Base-by-base conservation (phyloP, 2,113 vertebrate species). In the Spea multiplicata region DNA sequence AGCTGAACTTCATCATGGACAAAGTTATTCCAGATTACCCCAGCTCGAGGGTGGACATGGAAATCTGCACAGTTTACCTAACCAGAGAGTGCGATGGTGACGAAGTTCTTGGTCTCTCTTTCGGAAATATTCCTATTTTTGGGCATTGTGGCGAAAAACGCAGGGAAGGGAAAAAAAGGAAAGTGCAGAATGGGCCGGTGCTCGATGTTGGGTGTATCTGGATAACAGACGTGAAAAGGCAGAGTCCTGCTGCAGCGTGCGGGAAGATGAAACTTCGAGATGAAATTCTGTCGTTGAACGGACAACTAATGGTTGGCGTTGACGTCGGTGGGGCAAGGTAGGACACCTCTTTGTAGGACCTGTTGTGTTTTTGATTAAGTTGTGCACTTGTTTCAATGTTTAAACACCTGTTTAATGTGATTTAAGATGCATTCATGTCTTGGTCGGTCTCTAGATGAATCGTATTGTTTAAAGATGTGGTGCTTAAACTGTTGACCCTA, bases 231-330 rank as follows among this genome's bases (percentile, higher is more conserved):
- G 90, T 99, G 84, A 93, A 91, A 88, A 98, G 96, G 88, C 94
- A 87, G 85, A 98, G 96, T 86, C 94, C 96, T 0, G 95, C 96
- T 0, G 93, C 95, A 0, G 88, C 86, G 75, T 97, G 94, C 0
- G 95, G 94, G 9, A 92, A 90, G 65, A 95, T 98, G 79, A 94
- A 93, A 17, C 91, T 99, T 52, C 92, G 96, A 13, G 97, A 98
- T 0, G 96, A 99, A 83, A 86, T 99, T 81, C 91, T 99, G n/a
- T 98, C 96, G 2, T 88, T 99, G 76, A 99, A 99, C 0, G 97
- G 96, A 0, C 97, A 99, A 84, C 87, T 99, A 76, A 99, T 99
- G 97, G 95, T 99, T 0, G 97, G 97, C 0, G 96, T 99, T 3
- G 95, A 99, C 0, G 95, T 98, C 84, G 90, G 86, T 0, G 96